These are phyloP conservation scores for Holocentrus rufus DNA, from an alignment of 2,797 vertebrate genomes.

Conservation along the genomic window DNA sequence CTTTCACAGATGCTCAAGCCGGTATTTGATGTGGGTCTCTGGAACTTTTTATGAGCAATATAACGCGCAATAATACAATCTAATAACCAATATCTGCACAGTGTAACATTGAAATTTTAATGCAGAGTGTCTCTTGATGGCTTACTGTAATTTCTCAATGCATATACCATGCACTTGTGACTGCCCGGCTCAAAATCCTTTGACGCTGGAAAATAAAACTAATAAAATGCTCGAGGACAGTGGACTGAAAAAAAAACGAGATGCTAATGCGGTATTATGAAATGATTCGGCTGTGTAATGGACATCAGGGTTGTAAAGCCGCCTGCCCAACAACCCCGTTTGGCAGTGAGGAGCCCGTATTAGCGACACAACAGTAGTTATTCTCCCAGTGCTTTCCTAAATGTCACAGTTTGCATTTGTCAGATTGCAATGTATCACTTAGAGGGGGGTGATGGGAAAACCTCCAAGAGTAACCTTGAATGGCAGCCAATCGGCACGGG, in stretches of 20 bases:
- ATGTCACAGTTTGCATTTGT: constrained; percentile 85
- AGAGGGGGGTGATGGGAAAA: constrained; percentile 81
- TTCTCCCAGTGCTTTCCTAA: constrained; percentile 82
- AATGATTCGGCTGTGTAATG: constrained; percentile 67
- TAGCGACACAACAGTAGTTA: constrained; percentile 76
- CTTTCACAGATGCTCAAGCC: not conserved
- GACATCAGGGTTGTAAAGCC: constrained; percentile 67
- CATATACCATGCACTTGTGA: not conserved
- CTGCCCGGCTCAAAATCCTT: not conserved
- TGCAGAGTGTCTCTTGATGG: not conserved
- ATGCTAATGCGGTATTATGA: constrained; percentile 40
- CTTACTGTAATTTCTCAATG: not conserved
- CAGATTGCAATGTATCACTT: constrained; percentile 85
- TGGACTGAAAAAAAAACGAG: constrained; percentile 13
- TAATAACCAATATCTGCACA: constrained; percentile 1
- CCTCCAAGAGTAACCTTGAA: constrained; percentile 84
- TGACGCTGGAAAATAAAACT: constrained; percentile 7
- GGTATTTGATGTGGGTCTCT: constrained; percentile 6
- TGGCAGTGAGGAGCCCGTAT: constrained; percentile 73
- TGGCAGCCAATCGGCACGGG: constrained; percentile 81
- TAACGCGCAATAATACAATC: not conserved
- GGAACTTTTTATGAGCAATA: not conserved
- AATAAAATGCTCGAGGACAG: constrained; percentile 12
- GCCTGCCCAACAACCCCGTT: constrained; percentile 68
- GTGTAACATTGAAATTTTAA: constrained; percentile 6